Evolutionary conservation across 2,888 invertebrate species (phyloP).

Genomic region (Halictus ligatus): DNA sequence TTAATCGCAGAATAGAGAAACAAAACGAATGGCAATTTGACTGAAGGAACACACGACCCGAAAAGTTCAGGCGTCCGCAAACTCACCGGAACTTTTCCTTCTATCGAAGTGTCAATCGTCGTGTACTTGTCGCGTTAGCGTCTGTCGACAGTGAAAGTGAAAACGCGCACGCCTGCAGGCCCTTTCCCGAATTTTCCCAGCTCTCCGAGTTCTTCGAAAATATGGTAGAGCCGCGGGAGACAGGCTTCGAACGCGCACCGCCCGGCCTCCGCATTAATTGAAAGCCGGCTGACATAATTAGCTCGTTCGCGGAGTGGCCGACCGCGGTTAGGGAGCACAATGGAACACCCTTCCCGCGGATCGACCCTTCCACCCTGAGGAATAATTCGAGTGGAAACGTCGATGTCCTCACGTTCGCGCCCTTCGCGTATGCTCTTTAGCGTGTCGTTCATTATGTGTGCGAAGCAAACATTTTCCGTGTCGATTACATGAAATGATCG

Average conservation of each 20-base stretch:
- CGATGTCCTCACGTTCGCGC: not conserved
- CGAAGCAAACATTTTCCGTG: not conserved
- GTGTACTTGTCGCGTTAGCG: not conserved
- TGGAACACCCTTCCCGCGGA: conserved; percentile 30
- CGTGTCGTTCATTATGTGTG: not conserved
- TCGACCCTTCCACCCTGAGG: not conserved
- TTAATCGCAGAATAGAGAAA: not conserved
- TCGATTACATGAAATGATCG: not conserved
- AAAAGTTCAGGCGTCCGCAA: not conserved
- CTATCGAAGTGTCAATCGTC: not conserved
- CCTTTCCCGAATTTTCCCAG: not conserved
- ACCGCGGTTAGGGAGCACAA: conserved; percentile 22
- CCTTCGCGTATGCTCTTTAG: not conserved
- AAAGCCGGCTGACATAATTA: conserved; percentile 61
- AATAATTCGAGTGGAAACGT: not conserved
- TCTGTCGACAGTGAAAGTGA: not conserved
- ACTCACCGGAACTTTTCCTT: not conserved
- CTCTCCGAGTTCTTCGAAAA: conserved; percentile 14
- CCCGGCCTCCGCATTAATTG: conserved; percentile 50
- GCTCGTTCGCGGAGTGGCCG: conserved; percentile 33
- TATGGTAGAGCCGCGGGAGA: not conserved
- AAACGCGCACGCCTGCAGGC: not conserved
- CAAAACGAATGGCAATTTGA: not conserved
- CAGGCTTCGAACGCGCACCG: conserved; percentile 33
- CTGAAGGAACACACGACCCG: not conserved